Base-by-base conservation (phyloP, 2,888 invertebrate genomes). In the Masnerella sp. region DNA sequence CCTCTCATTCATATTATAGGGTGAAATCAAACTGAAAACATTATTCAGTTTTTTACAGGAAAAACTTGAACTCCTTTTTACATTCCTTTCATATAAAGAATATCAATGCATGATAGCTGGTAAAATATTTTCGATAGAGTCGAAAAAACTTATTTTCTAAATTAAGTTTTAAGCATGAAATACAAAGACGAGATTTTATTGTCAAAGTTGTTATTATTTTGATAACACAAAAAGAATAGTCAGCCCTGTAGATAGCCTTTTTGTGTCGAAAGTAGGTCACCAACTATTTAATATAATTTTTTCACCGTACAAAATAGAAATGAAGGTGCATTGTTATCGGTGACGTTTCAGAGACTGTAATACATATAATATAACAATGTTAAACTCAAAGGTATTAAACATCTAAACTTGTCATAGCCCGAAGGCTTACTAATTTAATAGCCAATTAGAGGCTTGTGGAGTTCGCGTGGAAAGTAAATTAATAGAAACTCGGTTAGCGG, bases 381-480 rank as follows among this genome's bases (percentile, higher is more conserved):
- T 11, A 18, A 1, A 11, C 5, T 14, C 22, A 36, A 14, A 36
- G n/a, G 8, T 0, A 54, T 43, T 18, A 45, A 43, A 43, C 15
- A 17, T 32, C 18, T 22, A 18, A n/a, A 2, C 15, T 25, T 34
- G 34, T 34, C 34, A 22, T 34, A 34, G 15, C 34, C 20, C 18
- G 30, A 15, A 45, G 40, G 42, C 9, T 58, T 43, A 34, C 34
- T 45, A 58, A 58, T 58, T 54, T 25, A 54, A 54, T 54, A 17
- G 45, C 25, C 45, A 58, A 58, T 58, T 58, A 58, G 34, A 34
- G 15, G 43, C 30, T 14, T 5, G n/a, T 45, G 15, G 12, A 56
- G 45, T 32, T 32, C 15, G 45, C 34, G 45, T 32, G 34, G 20
- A 58, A 45, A 58, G 45, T 58, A 58, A 58, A 58, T 45, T 45